A percentile compares a stretch with the other conserved stretches of the same genome.
phyloP scores from a whole-genome alignment of 2,797 vertebrate species.

The Thripadectes ignobilis region DNA sequence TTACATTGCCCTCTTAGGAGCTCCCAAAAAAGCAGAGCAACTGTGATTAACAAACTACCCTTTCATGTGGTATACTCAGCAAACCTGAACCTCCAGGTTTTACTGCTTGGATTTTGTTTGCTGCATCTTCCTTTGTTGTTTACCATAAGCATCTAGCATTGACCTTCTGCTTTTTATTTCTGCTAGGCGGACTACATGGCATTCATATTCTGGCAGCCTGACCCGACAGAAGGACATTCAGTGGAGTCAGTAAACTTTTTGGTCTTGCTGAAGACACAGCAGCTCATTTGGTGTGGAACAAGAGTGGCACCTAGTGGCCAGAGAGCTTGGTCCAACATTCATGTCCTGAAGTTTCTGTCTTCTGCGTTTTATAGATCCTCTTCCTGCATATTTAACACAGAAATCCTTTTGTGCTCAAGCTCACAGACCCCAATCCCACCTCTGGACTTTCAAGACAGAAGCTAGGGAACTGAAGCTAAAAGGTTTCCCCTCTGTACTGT shows the following conservation, averaged over 20 bases:
- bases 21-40: background rate
- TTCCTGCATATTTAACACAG: background rate
- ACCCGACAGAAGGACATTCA: background rate
- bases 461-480: background rate
- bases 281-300: slow-evolving; percentile 43
- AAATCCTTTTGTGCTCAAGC: background rate
- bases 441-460: background rate
- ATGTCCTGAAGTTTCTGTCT: background rate
- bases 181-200: background rate
- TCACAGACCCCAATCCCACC: background rate
- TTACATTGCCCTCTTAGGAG: background rate
- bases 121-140: slow-evolving; percentile 30
- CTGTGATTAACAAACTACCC: background rate
- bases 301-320: slow-evolving; percentile 75
- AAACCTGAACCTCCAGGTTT: background rate
- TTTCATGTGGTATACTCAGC: background rate
- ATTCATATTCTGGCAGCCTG: slow-evolving; percentile 44
- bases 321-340: background rate
- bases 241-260: slow-evolving; percentile 36
- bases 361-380: background rate
- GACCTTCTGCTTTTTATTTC: slow-evolving; percentile 70
- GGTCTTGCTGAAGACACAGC: background rate
- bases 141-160: slow-evolving; percentile 32
- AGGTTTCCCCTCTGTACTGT: background rate
- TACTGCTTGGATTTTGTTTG: background rate